Percentiles rank a stretch among this genome's conserved stretches.
These are phyloP conservation scores for Halictus quadricinctus DNA, from an alignment of 2,888 invertebrate genomes.

Conservation along the genomic window DNA sequence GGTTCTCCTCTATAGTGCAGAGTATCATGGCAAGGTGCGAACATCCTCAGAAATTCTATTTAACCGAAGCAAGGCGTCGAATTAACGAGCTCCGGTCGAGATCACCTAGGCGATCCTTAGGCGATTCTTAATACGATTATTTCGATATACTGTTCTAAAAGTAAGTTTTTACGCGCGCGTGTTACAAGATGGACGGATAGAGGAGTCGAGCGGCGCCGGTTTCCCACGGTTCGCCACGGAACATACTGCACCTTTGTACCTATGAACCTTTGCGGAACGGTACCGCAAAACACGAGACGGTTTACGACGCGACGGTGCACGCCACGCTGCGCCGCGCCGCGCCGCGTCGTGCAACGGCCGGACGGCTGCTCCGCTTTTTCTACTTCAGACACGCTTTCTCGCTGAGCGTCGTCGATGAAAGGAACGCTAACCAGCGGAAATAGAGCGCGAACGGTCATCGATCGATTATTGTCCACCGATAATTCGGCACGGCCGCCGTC, in stretches of 20 bases:
- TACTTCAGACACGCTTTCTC: conserved; percentile 53
- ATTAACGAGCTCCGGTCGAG: background rate
- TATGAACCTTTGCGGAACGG: conserved; percentile 52
- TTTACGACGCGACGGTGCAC: conserved; percentile 24
- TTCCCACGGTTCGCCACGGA: conserved; percentile 48
- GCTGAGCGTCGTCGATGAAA: conserved; percentile 35
- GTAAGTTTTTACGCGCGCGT: conserved; percentile 16
- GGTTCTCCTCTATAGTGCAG: background rate
- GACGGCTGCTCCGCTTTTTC: conserved; percentile 54
- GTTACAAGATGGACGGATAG: conserved; percentile 31
- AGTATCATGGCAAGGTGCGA: conserved; percentile 2
- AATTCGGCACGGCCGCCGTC: conserved; percentile 18
- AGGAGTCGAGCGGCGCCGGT: background rate
- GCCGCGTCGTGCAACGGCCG: conserved; percentile 27
- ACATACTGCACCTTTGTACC: conserved; percentile 48
- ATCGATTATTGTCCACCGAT: conserved; percentile 46
- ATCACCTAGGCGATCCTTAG: conserved; percentile 14
- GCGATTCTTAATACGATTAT: conserved; percentile 2
- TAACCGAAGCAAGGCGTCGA: background rate
- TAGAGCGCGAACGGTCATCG: conserved; percentile 42
- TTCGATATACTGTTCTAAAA: conserved; percentile 5
- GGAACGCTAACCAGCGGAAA: conserved; percentile 41
- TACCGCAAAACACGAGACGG: conserved; percentile 33
- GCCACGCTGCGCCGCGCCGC: background rate
- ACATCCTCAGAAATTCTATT: background rate